These are phyloP conservation scores for Salminus brasiliensis DNA, from an alignment of 2,113 vertebrate genomes.

Conservation along the genomic window DNA sequence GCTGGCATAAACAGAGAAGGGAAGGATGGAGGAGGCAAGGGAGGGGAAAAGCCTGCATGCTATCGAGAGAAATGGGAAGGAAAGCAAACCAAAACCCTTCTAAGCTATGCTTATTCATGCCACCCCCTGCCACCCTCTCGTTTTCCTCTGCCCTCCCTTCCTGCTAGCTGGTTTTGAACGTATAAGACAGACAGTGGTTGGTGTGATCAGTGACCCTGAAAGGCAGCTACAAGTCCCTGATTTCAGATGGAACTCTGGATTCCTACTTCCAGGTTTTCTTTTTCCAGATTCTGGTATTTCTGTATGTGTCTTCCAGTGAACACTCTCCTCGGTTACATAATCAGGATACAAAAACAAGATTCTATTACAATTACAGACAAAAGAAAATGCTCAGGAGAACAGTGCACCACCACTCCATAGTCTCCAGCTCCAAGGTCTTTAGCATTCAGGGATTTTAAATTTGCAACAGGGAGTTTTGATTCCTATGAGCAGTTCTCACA, in stretches of 20 bases:
- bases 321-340: too few species aligned
- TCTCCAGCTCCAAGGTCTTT: too few species aligned
- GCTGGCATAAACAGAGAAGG: conserved; percentile 53
- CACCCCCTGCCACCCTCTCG: conserved; percentile 1
- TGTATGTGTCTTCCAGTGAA: too few species aligned
- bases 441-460: too few species aligned
- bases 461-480: too few species aligned
- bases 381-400: too few species aligned
- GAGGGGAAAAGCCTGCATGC: conserved; percentile 46
- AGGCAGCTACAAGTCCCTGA: conserved; percentile 60
- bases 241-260: conserved; percentile 14
- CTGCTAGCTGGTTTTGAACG: conserved; percentile 60
- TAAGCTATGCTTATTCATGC: conserved; percentile 48
- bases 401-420: too few species aligned
- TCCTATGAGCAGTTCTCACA: too few species aligned
- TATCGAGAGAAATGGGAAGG: conserved; percentile 55
- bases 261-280: neutral
- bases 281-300: conserved; percentile 10
- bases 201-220: conserved; percentile 65
- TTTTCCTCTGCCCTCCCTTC: conserved; percentile 51
- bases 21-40: conserved; percentile 41
- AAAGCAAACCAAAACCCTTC: conserved; percentile 48
- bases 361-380: too few species aligned
- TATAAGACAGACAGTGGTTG: conserved; percentile 70
- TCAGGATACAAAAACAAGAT: too few species aligned